A percentile compares a stretch with the other conserved stretches of the same genome.
Conservation (phyloP, 1,140 invertebrate genomes). For the Hyles vespertilio region DNA sequence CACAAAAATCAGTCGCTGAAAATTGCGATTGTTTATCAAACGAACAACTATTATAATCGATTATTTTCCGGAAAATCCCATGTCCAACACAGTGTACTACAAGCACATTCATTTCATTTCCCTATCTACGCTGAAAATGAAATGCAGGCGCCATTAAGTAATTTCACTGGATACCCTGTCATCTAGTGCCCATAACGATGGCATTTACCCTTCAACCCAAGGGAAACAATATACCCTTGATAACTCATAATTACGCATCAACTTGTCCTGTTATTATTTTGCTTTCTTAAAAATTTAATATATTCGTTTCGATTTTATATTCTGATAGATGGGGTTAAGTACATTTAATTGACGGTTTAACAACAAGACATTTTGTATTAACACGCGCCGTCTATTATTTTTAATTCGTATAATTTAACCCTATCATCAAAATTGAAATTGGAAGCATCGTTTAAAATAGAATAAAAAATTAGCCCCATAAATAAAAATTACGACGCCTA, state of each 20-base stretch:
- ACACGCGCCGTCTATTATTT: no score
- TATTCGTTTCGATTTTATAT: slow-evolving; percentile 17
- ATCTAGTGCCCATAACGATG: slow-evolving; percentile 14
- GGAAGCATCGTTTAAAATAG: no score
- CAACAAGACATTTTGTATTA: slow-evolving; percentile 47
- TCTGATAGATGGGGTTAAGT: slow-evolving; percentile 39
- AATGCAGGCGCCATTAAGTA: slow-evolving; percentile 30
- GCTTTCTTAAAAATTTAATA: slow-evolving; percentile 21
- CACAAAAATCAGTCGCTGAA: no score
- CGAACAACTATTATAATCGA: no score
- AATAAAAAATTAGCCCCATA: no score
- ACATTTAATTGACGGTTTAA: slow-evolving; percentile 45
- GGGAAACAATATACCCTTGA: not conserved
- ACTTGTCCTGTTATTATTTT: slow-evolving; percentile 17
- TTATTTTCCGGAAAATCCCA: not conserved
- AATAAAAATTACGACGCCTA: no score
- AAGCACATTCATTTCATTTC: slow-evolving; percentile 19
- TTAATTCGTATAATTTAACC: no score
- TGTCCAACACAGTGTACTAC: not conserved
- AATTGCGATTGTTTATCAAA: no score
- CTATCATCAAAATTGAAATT: no score
- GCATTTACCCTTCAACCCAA: slow-evolving; percentile 22
- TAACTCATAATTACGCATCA: slow-evolving; percentile 1
- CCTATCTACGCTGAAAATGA: slow-evolving; percentile 20
- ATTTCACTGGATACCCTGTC: slow-evolving; percentile 28